These are phyloP conservation scores for Panulirus ornatus DNA, from an alignment of 1,140 invertebrate species.

Conservation along the genomic window DNA sequence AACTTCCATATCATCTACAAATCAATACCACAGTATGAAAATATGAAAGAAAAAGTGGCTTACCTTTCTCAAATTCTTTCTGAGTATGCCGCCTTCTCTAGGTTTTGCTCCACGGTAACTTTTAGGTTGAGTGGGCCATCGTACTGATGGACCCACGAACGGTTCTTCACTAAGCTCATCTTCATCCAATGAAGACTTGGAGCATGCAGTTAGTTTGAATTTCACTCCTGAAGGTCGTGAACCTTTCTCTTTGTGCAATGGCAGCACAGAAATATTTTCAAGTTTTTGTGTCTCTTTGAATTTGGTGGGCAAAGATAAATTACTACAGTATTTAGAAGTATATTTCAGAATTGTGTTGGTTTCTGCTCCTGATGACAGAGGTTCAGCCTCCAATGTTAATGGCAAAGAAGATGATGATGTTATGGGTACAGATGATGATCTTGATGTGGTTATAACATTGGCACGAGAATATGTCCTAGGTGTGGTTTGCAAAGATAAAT, in stretches of 20 bases:
- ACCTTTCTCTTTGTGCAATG: not conserved
- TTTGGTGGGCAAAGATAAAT: not conserved
- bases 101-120: slow-evolving; percentile 72
- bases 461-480: not conserved
- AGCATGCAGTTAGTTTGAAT: slow-evolving; percentile 31
- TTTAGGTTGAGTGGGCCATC: slow-evolving; percentile 71
- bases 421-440: not conserved
- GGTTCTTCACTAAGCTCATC: slow-evolving; percentile 65
- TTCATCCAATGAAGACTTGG: slow-evolving; percentile 72
- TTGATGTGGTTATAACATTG: not conserved
- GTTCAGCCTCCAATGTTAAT: not conserved
- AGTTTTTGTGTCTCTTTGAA: not conserved
- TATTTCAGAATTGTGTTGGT: not conserved
- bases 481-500: not conserved
- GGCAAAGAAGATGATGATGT: not conserved
- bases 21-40: not conserved
- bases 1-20: not conserved
- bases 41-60: not conserved
- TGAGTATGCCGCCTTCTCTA: slow-evolving; percentile 24
- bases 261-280: not conserved
- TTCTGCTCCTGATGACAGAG: not conserved
- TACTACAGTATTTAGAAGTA: not conserved
- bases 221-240: not conserved
- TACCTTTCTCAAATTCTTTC: slow-evolving; percentile 49
- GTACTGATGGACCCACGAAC: slow-evolving; percentile 64